Evolutionary conservation across 2,888 invertebrate species (phyloP).

Genomic region (Thymelicus lineola): DNA sequence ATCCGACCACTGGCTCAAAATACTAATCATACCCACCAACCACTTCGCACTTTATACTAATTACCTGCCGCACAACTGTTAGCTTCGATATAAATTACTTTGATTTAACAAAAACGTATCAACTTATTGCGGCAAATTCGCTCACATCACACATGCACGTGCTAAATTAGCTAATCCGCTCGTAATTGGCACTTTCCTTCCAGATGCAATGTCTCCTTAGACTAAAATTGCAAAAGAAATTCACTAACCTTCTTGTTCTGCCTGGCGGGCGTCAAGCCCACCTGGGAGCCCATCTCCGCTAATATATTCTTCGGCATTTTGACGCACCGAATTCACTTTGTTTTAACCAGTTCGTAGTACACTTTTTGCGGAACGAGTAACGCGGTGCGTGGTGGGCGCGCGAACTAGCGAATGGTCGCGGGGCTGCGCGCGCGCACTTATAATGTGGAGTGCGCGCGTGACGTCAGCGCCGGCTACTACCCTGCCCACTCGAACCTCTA

Average conservation of each 20-base stretch:
- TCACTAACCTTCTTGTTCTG: slow-evolving; percentile 72
- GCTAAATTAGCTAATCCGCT: slow-evolving; percentile 33
- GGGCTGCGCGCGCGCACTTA: slow-evolving; percentile 60
- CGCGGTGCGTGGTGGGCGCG: slow-evolving; percentile 70
- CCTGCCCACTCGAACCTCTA: slow-evolving; percentile 29
- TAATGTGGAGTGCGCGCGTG: slow-evolving; percentile 55
- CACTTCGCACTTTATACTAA: slow-evolving; percentile 33
- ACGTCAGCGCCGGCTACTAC: slow-evolving; percentile 54
- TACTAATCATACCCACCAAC: slow-evolving; percentile 49
- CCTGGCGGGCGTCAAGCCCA: slow-evolving; percentile 73
- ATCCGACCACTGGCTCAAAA: slow-evolving; percentile 55
- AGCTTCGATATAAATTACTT: slow-evolving; percentile 11
- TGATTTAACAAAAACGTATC: slow-evolving; percentile 4
- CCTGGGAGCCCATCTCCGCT: slow-evolving; percentile 82
- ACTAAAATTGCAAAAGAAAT: slow-evolving; percentile 15
- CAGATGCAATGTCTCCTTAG: slow-evolving; percentile 28
- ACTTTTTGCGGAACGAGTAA: slow-evolving; percentile 53
- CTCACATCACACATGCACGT: slow-evolving; percentile 17
- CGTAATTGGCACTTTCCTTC: slow-evolving; percentile 32
- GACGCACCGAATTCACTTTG: slow-evolving; percentile 55
- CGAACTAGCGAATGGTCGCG: slow-evolving; percentile 67
- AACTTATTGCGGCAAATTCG: neutral
- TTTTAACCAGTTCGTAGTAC: slow-evolving; percentile 52
- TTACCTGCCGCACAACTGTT: slow-evolving; percentile 7
- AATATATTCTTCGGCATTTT: slow-evolving; percentile 79